Percentiles rank a stretch among this genome's conserved stretches.
Evolutionary conservation across 2,113 vertebrate genomes (phyloP).

Genomic region (Clarias magur): DNA sequence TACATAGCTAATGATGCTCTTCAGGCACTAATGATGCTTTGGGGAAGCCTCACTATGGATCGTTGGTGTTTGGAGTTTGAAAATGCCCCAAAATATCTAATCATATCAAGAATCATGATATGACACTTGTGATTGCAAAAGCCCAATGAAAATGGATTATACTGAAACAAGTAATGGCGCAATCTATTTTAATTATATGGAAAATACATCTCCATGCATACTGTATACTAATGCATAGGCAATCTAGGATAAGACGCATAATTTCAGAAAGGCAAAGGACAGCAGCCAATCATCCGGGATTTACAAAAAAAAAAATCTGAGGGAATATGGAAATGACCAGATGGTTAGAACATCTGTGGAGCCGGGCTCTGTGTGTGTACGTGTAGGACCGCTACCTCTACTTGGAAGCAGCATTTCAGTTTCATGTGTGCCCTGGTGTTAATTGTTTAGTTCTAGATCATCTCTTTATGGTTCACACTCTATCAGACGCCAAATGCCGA

Average conservation of each 20-base stretch:
- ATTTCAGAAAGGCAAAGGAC: constrained; percentile 24
- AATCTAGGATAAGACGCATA: not conserved
- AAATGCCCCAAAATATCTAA: not conserved
- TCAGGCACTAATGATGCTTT: not conserved
- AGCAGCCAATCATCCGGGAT: constrained; percentile 25
- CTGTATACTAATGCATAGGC: not conserved
- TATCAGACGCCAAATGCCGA: not conserved
- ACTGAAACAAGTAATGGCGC: not conserved
- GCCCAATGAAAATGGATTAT: not conserved
- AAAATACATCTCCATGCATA: not conserved
- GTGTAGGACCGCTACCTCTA: not conserved
- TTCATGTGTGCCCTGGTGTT: constrained; percentile 11
- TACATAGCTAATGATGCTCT: not conserved
- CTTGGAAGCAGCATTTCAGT: constrained; percentile 6
- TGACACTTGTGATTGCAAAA: not conserved
- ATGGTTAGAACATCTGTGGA: constrained; percentile 47
- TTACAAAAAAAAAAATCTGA: constrained; percentile 31
- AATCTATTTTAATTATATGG: constrained; percentile 11
- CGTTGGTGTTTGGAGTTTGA: not conserved
- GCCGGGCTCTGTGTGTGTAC: constrained; percentile 5
- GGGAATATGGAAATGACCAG: constrained; percentile 43
- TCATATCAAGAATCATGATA: not conserved
- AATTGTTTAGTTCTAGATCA: constrained; percentile 26
- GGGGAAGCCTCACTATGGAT: not conserved
- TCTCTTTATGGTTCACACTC: not conserved